These are phyloP conservation scores for Manis pentadactyla DNA, from an alignment of 2,797 vertebrate genomes.

Conservation along the genomic window DNA sequence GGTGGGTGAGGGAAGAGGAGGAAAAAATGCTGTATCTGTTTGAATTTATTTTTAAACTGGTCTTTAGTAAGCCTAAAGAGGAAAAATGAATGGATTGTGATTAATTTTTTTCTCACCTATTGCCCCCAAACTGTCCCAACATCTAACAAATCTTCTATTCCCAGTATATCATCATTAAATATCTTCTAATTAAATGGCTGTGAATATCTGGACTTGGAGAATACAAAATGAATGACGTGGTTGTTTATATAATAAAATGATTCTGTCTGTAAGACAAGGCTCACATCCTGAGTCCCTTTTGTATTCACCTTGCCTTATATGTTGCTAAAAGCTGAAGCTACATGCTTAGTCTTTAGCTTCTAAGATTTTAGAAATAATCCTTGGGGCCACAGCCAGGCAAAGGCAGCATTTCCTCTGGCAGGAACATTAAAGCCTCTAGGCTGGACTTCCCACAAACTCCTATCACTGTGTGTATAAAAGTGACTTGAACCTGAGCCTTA, in stretches of 20 bases:
- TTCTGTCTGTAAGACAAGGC: not conserved
- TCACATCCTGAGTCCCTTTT: not conserved
- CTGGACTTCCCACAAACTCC: not conserved
- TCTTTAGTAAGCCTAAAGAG: not conserved
- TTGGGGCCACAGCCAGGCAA: not conserved
- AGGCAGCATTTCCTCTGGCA: not conserved
- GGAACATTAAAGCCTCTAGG: too few relatives aligned
- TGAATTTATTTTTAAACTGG: not conserved
- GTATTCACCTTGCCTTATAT: not conserved
- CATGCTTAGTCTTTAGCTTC: not conserved
- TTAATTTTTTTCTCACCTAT: not conserved
- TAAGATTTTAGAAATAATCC: not conserved
- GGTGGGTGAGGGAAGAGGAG: accelerated
- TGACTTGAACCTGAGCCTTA: not conserved
- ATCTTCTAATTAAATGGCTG: not conserved
- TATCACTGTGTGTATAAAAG: not conserved
- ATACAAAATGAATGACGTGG: not conserved
- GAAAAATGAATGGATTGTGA: not conserved
- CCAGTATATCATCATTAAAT: not conserved
- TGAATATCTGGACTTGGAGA: not conserved
- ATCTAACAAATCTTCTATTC: not conserved
- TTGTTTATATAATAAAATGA: not conserved
- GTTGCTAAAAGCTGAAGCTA: not conserved
- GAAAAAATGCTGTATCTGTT: not conserved
- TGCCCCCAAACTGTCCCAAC: not conserved